phyloP scores from a whole-genome alignment of 1,140 invertebrate species.

The Atta texana region DNA sequence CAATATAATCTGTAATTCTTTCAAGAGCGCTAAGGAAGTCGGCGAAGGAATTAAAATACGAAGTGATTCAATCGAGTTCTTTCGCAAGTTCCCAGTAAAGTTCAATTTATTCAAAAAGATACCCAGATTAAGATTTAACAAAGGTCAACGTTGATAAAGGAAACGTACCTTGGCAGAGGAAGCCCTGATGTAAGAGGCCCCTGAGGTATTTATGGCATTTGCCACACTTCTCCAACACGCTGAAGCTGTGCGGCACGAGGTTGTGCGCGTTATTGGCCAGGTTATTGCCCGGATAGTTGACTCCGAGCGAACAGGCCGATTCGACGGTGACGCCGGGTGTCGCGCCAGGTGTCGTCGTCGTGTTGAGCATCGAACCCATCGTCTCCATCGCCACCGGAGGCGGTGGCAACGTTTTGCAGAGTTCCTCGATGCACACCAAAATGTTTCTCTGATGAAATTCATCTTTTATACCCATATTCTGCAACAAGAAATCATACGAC shows the following conservation, averaged over 20 bases:
- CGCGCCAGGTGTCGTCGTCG: constrained; percentile 62
- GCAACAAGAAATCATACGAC: constrained; percentile 64
- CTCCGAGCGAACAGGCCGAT: constrained; percentile 62
- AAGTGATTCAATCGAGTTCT: constrained; percentile 12
- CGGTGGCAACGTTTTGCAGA: constrained; percentile 85
- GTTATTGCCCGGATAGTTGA: constrained; percentile 65
- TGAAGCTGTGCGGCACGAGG: constrained; percentile 90
- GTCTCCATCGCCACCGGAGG: constrained; percentile 71
- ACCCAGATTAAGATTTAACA: background rate
- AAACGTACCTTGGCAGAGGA: constrained; percentile 90
- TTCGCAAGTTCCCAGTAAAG: background rate
- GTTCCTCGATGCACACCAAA: constrained; percentile 90
- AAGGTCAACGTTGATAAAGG: background rate
- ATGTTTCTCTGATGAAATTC: constrained; percentile 92
- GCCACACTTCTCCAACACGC: constrained; percentile 90
- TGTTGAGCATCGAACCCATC: background rate
- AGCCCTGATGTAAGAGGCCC: constrained; percentile 91
- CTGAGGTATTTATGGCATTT: constrained; percentile 92
- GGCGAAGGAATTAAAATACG: background rate
- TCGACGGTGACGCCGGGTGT: constrained; percentile 50
- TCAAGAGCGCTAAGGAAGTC: background rate
- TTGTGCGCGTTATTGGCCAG: constrained; percentile 81
- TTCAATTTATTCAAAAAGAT: background rate
- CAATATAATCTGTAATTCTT: background rate
- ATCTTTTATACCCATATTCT: constrained; percentile 93